Base-by-base conservation (phyloP, 1,140 invertebrate genomes). In the Anthonomus grandis region DNA sequence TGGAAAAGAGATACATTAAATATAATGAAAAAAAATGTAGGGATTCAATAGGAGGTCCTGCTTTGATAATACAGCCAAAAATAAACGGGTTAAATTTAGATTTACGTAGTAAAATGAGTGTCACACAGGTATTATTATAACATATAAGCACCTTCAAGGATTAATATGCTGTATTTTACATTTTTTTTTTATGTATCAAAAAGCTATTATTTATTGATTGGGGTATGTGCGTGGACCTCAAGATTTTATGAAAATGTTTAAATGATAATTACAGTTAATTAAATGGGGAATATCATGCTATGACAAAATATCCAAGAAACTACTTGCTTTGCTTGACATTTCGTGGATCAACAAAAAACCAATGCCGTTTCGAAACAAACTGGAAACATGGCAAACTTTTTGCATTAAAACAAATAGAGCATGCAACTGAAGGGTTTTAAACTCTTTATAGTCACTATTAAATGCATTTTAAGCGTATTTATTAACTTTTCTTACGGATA, bases 401-500 rank as follows among this genome's bases (percentile, higher is more conserved):
- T 37, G 12, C 23, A 38, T 45, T 47, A 63, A 49, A 55, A 44
- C 44, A 38, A 27, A 22, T 24, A 48, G 37, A 45, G 61, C 56
- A 64, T 58, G 59, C 54, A 64, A 63, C 25, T 19, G 42, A 57
- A 56, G 49, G 31, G 22, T 53, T 59, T 57, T 51, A 48, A 59
- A 58, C 53, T 37, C 44, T 44, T 59, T 47, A 41, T 48, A 45
- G 60, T 50, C 64, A 65, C 56, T 54, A 56, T 42, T 44, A 47
- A 48, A 58, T 48, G 55, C 59, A 57, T 58, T 54, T 57, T 60
- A 59, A 59, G 59, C 53, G 59, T 56, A 64, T 52, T 65, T 65
- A 65, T 65, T 65, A 54, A 63, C 60, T 47, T 69, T 69, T 67
- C 67, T 69, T 69, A 69, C 67, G 57, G 63, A 59, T 63, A 58